These are phyloP conservation scores for Microcebus jonahi DNA, from an alignment of 2,113 vertebrate genomes.

Conservation along the genomic window DNA sequence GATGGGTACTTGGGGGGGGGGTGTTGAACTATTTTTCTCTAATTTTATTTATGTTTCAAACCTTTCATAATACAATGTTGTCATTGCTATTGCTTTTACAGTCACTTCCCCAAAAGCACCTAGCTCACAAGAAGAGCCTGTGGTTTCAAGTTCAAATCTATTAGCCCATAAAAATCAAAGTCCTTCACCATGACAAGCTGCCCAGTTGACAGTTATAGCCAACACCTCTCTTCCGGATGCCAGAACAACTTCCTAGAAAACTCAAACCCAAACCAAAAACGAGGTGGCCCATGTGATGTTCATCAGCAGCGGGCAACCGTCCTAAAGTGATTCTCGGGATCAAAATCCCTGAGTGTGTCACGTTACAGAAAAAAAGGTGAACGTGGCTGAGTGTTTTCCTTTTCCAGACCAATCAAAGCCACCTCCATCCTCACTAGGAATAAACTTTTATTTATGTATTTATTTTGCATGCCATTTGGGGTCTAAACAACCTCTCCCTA, in stretches of 20 bases:
- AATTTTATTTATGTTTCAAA: neutral
- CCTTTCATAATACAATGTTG: neutral
- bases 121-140: neutral
- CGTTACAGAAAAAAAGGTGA: neutral
- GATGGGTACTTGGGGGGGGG: neutral
- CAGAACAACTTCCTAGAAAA: conserved; percentile 10
- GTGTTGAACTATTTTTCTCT: neutral
- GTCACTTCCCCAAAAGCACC: neutral
- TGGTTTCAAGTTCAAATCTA: conserved; percentile 13
- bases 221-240: neutral
- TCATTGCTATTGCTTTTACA: neutral
- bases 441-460: neutral
- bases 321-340: neutral
- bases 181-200: neutral
- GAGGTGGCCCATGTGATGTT: neutral
- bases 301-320: neutral
- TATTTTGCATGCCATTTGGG: neutral
- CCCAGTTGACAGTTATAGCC: neutral
- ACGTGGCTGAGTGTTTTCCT: neutral
- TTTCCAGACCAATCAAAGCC: neutral
- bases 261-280: neutral
- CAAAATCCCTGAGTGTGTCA: neutral
- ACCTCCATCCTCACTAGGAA: neutral
- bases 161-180: neutral
- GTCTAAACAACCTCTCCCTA: neutral